Conservation (phyloP, 2,113 vertebrate genomes). For the Melanerpes formicivorus region DNA sequence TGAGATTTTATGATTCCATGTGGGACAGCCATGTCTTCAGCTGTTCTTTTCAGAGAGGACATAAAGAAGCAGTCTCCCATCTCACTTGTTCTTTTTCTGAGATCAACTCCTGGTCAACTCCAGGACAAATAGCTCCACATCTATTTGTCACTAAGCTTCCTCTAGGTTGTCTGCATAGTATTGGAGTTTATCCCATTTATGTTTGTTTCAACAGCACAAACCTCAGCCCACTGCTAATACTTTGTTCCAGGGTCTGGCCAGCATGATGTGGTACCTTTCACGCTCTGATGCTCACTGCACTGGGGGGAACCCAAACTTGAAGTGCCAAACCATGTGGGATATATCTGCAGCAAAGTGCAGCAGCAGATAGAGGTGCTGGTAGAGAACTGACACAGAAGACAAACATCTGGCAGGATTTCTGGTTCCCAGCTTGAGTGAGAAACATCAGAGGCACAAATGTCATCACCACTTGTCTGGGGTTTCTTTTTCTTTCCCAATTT, state of each 20-base stretch:
- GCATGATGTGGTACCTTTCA: fast-evolving
- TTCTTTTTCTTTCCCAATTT: not conserved
- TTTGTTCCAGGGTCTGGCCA: not conserved
- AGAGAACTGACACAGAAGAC: fast-evolving
- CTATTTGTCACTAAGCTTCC: not conserved
- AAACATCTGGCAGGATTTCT: not conserved
- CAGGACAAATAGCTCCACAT: not conserved
- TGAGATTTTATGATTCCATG: not conserved
- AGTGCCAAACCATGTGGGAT: not conserved
- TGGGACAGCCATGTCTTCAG: not conserved
- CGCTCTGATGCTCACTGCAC: fast-evolving
- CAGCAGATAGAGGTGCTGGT: not conserved
- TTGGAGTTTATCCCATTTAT: not conserved
- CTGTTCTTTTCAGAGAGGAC: not conserved
- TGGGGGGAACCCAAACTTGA: fast-evolving
- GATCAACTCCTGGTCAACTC: not conserved
- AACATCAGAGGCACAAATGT: not conserved
- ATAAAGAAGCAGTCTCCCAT: not conserved
- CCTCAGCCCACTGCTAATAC: not conserved
- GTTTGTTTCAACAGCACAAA: not conserved
- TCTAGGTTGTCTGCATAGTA: not conserved
- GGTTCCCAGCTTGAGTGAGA: not conserved
- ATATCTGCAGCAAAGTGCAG: not conserved
- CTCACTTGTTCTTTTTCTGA: not conserved
- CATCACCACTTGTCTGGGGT: not conserved